phyloP scores from a whole-genome alignment of 2,797 vertebrate species.

The Gadopsis marmoratus region DNA sequence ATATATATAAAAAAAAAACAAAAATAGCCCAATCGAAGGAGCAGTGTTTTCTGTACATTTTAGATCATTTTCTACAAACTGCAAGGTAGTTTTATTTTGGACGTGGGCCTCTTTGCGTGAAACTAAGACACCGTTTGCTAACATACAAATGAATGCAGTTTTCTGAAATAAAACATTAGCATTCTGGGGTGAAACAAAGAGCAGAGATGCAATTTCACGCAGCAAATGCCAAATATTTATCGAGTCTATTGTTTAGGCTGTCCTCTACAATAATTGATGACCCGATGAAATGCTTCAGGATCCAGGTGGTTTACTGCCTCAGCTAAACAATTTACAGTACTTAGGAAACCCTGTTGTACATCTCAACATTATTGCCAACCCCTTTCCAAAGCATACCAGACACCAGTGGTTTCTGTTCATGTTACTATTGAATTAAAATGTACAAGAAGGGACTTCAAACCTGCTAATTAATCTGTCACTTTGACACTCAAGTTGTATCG shows the following conservation, averaged over 20 bases:
- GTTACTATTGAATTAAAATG: background rate
- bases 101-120: background rate
- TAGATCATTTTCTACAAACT: background rate
- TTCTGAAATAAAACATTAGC: background rate
- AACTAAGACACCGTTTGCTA: background rate
- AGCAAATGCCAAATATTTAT: background rate
- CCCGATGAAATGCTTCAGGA: background rate
- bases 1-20: background rate
- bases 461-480: conserved; percentile 1
- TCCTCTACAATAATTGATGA: background rate
- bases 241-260: background rate
- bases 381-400: conserved; percentile 8
- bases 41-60: background rate
- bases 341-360: background rate
- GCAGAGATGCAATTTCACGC: background rate
- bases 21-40: background rate
- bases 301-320: background rate
- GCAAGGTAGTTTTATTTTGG: background rate
- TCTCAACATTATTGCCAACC: conserved; percentile 8
- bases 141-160: background rate
- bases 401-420: background rate
- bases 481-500: conserved; percentile 3
- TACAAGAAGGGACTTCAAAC: background rate
- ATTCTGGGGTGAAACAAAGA: background rate
- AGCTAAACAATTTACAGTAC: background rate